Conservation (phyloP, 2,888 invertebrate species). For the Pharmacophagus antenor region DNA sequence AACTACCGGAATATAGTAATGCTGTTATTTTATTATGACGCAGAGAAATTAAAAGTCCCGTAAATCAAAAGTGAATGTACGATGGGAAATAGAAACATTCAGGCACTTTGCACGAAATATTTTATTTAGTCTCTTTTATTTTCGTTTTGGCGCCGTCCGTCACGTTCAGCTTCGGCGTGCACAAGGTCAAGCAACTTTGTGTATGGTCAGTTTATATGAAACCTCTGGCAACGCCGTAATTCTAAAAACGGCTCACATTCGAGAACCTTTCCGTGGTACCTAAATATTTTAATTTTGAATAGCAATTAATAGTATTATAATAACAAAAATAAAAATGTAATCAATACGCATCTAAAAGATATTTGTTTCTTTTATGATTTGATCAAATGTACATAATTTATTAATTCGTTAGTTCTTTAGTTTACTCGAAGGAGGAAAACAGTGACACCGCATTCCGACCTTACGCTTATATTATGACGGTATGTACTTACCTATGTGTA, state of each 20-base stretch:
- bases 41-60: too few relatives aligned
- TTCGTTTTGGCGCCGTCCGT: constrained; percentile 31
- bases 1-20: too few relatives aligned
- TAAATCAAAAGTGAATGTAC: too few relatives aligned
- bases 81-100: background rate
- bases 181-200: constrained; percentile 45
- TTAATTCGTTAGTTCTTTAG: constrained; percentile 16
- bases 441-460: constrained; percentile 39
- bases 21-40: too few relatives aligned
- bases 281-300: background rate
- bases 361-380: too few relatives aligned
- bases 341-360: too few relatives aligned
- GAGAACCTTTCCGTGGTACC: background rate
- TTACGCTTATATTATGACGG: constrained; percentile 38
- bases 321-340: background rate
- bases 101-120: background rate
- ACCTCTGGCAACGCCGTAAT: constrained; percentile 40
- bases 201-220: constrained; percentile 36
- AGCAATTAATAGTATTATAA: background rate
- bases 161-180: constrained; percentile 34
- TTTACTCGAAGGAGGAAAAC: constrained; percentile 26
- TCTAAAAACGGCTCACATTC: background rate
- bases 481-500: constrained; percentile 40
- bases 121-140: constrained; percentile 1
- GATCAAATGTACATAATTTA: constrained; percentile 11